Conservation (phyloP, 2,797 vertebrate species). For the Scyliorhinus canicula region DNA sequence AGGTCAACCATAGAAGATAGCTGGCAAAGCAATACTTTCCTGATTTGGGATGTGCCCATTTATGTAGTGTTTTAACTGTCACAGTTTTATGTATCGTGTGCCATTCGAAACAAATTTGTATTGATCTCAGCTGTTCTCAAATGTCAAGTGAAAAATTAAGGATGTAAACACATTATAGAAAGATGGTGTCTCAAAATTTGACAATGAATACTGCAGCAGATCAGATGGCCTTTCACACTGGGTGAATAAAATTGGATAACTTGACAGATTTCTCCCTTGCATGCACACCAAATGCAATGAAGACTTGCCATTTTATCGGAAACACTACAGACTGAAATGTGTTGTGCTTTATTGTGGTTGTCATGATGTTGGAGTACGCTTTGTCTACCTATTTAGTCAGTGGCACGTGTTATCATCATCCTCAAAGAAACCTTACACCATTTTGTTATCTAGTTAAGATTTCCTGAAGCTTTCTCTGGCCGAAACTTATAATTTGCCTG, state of each 20-base stretch:
- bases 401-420: neutral
- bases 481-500: neutral
- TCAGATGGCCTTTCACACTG: neutral
- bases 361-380: neutral
- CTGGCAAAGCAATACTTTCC: neutral
- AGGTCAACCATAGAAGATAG: neutral
- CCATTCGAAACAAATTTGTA: neutral
- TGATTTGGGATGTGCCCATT: neutral
- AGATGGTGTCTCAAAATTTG: neutral
- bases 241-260: neutral
- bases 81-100: neutral
- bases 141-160: neutral
- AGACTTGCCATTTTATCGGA: too few relatives aligned
- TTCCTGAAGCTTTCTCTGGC: neutral
- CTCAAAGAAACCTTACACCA: neutral
- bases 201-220: neutral
- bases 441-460: neutral
- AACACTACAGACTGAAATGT: neutral
- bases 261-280: neutral
- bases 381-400: neutral
- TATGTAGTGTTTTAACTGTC: neutral
- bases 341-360: neutral
- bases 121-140: neutral
- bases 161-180: neutral
- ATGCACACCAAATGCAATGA: neutral